Evolutionary conservation across 1,140 invertebrate species (phyloP).

Genomic region (Metopolophium dirhodum): DNA sequence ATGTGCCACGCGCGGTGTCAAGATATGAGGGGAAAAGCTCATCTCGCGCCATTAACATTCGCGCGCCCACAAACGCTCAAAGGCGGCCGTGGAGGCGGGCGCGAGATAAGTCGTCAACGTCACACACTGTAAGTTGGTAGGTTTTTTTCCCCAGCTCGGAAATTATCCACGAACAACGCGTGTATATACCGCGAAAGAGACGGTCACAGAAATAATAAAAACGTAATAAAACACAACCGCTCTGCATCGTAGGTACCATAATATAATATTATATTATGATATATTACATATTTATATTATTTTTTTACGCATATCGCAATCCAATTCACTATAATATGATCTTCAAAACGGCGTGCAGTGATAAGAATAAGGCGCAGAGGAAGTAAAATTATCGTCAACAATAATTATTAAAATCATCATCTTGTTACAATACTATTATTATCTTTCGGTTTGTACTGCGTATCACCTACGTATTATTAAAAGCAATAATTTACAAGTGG

Average conservation of each 20-base stretch:
- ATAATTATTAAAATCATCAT: background rate
- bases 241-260: background rate
- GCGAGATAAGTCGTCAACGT: conserved; percentile 35
- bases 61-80: background rate
- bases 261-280: background rate
- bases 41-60: conserved; percentile 39
- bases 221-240: background rate
- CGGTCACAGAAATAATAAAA: background rate
- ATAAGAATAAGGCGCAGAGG: background rate
- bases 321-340: background rate
- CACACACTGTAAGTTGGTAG: background rate
- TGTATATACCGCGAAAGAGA: background rate
- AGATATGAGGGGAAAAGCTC: conserved; percentile 1
- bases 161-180: background rate
- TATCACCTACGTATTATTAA: background rate
- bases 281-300: background rate
- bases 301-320: background rate
- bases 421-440: background rate
- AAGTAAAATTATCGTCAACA: background rate
- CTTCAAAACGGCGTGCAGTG: background rate
- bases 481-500: background rate
- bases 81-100: background rate
- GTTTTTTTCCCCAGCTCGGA: background rate
- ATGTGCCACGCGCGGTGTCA: background rate
- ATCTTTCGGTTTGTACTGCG: background rate